Evolutionary conservation across 2,797 vertebrate species (phyloP).

Genomic region (Tolypeutes matacus): DNA sequence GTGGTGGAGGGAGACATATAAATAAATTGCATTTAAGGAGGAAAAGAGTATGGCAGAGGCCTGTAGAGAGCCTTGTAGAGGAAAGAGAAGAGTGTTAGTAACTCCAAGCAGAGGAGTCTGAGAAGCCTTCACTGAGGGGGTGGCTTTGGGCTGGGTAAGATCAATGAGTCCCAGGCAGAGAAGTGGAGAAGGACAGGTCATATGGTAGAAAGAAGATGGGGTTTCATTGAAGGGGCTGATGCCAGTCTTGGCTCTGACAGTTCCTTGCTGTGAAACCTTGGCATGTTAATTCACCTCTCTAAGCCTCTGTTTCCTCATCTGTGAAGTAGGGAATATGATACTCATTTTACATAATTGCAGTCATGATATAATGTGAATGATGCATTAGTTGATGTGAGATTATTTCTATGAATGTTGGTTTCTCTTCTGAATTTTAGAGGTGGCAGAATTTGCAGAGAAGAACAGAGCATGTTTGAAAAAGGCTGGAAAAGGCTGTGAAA

Average conservation of each 20-base stretch:
- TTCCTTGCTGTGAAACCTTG: not conserved
- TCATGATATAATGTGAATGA: not conserved
- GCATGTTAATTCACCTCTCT: not conserved
- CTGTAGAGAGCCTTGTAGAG: not conserved
- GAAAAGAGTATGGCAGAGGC: not conserved
- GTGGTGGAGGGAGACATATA: not conserved
- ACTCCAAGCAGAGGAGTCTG: too few species aligned
- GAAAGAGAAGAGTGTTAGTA: not conserved
- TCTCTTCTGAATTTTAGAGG: not conserved
- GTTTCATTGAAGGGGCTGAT: not conserved
- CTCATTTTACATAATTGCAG: conserved; percentile 12
- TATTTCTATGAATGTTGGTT: not conserved
- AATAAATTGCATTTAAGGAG: not conserved
- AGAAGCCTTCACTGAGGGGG: too few species aligned
- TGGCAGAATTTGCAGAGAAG: not conserved
- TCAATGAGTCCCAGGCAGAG: not conserved
- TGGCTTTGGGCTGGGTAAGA: accelerated
- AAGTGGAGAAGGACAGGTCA: too few species aligned
- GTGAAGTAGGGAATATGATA: conserved; percentile 10
- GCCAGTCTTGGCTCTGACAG: not conserved
- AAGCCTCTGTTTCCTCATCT: not conserved
- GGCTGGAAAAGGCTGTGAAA: not conserved
- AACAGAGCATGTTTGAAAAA: not conserved
- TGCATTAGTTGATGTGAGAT: not conserved
- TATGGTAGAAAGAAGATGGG: not conserved